Conservation (phyloP, 2,888 invertebrate genomes). For the Heliconius erato region DNA sequence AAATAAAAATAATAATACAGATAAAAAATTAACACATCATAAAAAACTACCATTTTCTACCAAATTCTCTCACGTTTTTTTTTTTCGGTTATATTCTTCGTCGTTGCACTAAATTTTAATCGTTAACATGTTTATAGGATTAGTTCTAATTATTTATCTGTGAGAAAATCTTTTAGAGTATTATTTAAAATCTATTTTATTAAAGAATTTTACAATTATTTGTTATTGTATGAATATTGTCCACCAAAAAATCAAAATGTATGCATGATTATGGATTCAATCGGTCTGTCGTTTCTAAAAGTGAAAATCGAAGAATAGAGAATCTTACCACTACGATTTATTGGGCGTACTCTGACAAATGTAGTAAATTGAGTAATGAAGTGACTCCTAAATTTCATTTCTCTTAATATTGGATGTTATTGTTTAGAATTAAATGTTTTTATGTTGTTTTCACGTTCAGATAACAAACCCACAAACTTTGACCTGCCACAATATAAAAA, state of each 20-base stretch:
- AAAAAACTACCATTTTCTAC: slow-evolving; percentile 31
- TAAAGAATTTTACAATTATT: not conserved
- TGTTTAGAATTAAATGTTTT: not conserved
- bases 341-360: too few relatives aligned
- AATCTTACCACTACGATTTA: not conserved
- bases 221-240: not conserved
- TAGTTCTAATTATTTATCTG: slow-evolving; percentile 36
- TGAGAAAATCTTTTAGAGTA: slow-evolving; percentile 41
- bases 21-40: slow-evolving; percentile 15
- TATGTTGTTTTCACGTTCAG: not conserved
- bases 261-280: too few relatives aligned
- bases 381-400: too few relatives aligned
- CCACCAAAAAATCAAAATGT: not conserved
- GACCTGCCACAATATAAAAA: not conserved
- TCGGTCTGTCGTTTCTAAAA: too few relatives aligned
- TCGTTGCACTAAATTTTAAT: slow-evolving; percentile 43
- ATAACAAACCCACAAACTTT: not conserved
- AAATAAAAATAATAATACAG: not conserved
- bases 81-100: slow-evolving; percentile 35
- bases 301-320: not conserved
- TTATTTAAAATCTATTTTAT: not conserved
- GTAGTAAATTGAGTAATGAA: too few relatives aligned
- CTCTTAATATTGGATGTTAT: not conserved
- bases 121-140: slow-evolving; percentile 35
- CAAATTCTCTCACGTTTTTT: slow-evolving; percentile 35